Base-by-base conservation (phyloP, 1,140 invertebrate species). In the Galendromus occidentalis region DNA sequence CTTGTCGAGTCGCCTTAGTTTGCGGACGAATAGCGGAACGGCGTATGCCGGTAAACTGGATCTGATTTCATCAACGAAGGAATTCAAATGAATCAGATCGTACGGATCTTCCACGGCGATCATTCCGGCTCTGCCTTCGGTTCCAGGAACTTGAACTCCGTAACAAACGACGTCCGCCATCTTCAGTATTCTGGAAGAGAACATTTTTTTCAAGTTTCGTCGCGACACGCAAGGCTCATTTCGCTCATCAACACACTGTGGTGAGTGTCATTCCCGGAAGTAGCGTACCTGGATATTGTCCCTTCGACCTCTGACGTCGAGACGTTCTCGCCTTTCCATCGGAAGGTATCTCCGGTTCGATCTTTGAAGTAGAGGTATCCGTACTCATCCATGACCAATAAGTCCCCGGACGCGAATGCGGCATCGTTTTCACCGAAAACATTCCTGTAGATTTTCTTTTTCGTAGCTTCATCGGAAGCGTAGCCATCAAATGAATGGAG, bases 221-320 rank as follows among this genome's bases (percentile, higher is more conserved):
- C n/a, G n/a, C n/a, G n/a, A n/a, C n/a, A n/a, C n/a, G n/a, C n/a
- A n/a, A n/a, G n/a, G n/a, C n/a, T n/a, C n/a, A n/a, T n/a, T n/a
- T n/a, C n/a, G n/a, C n/a, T n/a, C n/a, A n/a, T n/a, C n/a, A n/a
- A n/a, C n/a, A n/a, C n/a, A n/a, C n/a, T n/a, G n/a, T n/a, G n/a
- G n/a, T n/a, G n/a, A n/a, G n/a, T n/a, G n/a, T n/a, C n/a, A n/a
- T n/a, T n/a, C 28, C 45, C 63, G 7, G 6, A 9, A 44, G 20
- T 65, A 65, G 66, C 65, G 76, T 78, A 59, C 51, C 51, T 88
- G 67, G 89, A 93, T 0, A 98, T 81, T 64, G 91, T 83, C 1
- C 84, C 88, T 78, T 99, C 95, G 1, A 99, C 87, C 80, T 99
- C 96, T 2, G 87, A 87, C 0, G 96, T 98, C 2, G 91, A 95